A percentile compares a stretch with the other conserved stretches of the same genome.
Evolutionary conservation across 1,140 invertebrate genomes (phyloP).

Genomic region (Leptinotarsa lineolata): DNA sequence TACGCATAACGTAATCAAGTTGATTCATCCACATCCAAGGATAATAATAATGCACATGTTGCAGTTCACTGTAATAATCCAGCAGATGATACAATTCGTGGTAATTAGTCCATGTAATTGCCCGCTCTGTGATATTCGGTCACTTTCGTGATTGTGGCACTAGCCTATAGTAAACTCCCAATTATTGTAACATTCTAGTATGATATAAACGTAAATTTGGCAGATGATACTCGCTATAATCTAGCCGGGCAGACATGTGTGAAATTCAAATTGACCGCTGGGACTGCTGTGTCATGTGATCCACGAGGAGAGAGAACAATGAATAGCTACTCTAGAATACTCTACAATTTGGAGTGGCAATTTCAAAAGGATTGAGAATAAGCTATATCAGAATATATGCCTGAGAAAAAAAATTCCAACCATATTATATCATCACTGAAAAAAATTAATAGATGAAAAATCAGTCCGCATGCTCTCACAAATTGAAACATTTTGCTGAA

Average conservation of each 20-base stretch:
- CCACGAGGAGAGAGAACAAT: no score
- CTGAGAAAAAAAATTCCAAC: no score
- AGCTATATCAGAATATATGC: no score
- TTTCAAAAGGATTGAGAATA: no score
- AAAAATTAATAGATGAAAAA: no score
- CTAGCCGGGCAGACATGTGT: neutral
- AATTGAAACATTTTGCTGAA: no score
- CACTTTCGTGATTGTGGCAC: neutral
- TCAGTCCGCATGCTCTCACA: no score
- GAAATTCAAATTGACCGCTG: neutral
- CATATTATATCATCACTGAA: no score
- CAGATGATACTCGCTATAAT: neutral
- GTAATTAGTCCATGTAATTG: neutral
- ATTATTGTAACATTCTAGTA: neutral
- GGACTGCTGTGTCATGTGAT: no score
- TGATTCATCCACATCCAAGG: neutral
- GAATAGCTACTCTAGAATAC: no score
- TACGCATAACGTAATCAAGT: neutral
- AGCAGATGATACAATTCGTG: constrained; percentile 1
- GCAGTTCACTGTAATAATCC: constrained; percentile 1
- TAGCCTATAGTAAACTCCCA: neutral
- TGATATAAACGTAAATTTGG: neutral
- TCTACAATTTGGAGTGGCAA: no score
- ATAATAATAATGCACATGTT: neutral
- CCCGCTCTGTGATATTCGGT: neutral